Evolutionary conservation across 2,888 invertebrate genomes (phyloP).

Genomic region (Micoletzkya japonica): DNA sequence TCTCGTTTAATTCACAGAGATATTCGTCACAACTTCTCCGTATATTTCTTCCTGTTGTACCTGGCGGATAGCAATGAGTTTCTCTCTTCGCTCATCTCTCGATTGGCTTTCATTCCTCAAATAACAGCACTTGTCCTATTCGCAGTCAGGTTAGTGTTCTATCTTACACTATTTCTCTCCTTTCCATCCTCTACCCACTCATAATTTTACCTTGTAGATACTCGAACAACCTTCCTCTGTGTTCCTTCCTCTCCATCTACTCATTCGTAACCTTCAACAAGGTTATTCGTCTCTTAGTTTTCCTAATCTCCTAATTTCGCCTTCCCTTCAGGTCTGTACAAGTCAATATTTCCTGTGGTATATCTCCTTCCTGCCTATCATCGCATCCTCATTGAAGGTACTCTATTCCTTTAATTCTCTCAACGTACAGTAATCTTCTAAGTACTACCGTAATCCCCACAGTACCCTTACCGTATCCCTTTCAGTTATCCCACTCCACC

Average conservation of each 20-base stretch:
- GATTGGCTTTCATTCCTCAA: conserved; percentile 60
- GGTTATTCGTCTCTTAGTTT: no score
- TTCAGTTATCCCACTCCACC: conserved; percentile 43
- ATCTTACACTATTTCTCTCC: no score
- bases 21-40: conserved; percentile 90
- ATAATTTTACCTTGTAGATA: conserved; percentile 53
- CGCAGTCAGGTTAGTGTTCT: conserved; percentile 52
- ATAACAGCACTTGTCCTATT: conserved; percentile 40
- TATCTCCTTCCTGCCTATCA: conserved; percentile 82
- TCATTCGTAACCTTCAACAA: neutral
- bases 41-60: conserved; percentile 90
- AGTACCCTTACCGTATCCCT: neutral
- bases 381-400: conserved; percentile 63
- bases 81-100: conserved; percentile 42
- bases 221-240: conserved; percentile 33
- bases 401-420: neutral
- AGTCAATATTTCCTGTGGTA: conserved; percentile 97
- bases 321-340: conserved; percentile 76
- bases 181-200: neutral
- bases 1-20: conserved; percentile 68
- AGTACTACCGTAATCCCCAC: no score
- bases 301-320: neutral
- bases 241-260: neutral
- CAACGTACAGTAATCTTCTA: neutral
- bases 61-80: conserved; percentile 70